Evolutionary conservation across 2,888 invertebrate genomes (phyloP).

Genomic region (Phaedon cochleariae): DNA sequence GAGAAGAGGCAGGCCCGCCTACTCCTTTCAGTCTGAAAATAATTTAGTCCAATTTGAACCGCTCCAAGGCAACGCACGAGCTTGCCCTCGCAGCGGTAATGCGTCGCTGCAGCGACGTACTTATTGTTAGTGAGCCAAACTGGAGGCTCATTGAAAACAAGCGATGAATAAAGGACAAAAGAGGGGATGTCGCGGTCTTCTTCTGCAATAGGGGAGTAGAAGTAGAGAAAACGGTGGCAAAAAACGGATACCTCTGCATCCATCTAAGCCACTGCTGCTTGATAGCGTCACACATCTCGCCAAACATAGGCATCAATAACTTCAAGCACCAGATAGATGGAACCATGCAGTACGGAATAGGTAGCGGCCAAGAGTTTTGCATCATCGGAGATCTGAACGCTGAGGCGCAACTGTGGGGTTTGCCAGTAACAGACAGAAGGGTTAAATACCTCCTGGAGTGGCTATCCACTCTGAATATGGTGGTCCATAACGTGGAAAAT

Average conservation of each 20-base stretch:
- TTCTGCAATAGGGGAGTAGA: neutral
- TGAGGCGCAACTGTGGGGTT: constrained; percentile 5
- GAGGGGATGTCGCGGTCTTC: neutral
- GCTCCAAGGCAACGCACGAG: constrained; percentile 26
- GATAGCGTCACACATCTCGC: too few species aligned
- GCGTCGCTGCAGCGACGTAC: constrained; percentile 17
- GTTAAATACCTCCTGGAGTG: constrained; percentile 41
- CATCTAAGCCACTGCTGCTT: neutral
- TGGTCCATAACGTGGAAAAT: neutral
- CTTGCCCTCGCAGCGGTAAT: constrained; percentile 11
- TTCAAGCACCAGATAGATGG: too few species aligned
- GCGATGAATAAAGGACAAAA: neutral
- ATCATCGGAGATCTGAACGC: neutral
- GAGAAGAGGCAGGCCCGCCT: too few species aligned
- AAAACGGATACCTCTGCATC: neutral
- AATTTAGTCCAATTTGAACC: constrained; percentile 26
- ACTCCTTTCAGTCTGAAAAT: constrained; percentile 4
- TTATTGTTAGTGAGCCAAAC: constrained; percentile 29
- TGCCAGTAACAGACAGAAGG: constrained; percentile 34
- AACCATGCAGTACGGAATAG: too few species aligned
- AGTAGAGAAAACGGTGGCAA: neutral
- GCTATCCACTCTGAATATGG: constrained; percentile 34
- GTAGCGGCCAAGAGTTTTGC: too few species aligned
- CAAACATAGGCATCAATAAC: too few species aligned
- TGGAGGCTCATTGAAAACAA: neutral